Percentiles rank a stretch among this genome's conserved stretches.
phyloP scores from a whole-genome alignment of 2,113 vertebrate genomes.

The Nesogale talazaci region DNA sequence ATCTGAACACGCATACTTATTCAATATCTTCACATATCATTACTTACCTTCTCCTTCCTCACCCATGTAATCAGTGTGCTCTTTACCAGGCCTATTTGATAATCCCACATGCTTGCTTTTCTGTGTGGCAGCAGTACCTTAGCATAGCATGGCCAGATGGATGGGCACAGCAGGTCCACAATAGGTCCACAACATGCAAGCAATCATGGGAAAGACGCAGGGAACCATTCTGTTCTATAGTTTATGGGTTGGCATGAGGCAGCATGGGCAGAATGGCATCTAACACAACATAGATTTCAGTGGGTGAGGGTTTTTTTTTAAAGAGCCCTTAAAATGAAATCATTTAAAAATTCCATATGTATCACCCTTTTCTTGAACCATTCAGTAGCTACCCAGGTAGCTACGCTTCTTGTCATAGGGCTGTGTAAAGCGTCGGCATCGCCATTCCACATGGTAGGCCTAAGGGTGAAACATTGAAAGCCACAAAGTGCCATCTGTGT shows the following conservation, averaged over 20 bases:
- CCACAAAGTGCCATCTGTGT: conserved; percentile 15
- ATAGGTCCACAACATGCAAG: not conserved
- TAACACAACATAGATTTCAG: not conserved
- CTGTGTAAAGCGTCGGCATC: not conserved
- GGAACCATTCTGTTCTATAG: not conserved
- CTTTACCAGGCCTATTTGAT: not conserved
- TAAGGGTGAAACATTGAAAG: conserved; percentile 34
- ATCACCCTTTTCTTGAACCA: conserved; percentile 12
- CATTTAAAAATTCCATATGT: not conserved
- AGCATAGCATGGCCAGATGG: not conserved
- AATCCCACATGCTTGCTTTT: conserved; percentile 1
- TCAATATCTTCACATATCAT: not conserved
- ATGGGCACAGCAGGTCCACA: not conserved
- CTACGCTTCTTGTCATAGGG: not conserved
- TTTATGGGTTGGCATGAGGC: not conserved
- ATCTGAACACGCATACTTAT: conserved; percentile 54
- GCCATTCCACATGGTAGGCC: not conserved
- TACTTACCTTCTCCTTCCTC: not conserved
- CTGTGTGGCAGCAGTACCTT: not conserved
- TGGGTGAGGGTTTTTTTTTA: not conserved
- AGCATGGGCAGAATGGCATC: not conserved
- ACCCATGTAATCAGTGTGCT: not conserved
- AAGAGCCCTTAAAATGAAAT: not conserved
- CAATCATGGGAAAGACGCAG: not conserved
- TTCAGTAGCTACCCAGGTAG: not conserved